phyloP scores from a whole-genome alignment of 1,140 invertebrate genomes.

The Lamellibrachia luymesi region DNA sequence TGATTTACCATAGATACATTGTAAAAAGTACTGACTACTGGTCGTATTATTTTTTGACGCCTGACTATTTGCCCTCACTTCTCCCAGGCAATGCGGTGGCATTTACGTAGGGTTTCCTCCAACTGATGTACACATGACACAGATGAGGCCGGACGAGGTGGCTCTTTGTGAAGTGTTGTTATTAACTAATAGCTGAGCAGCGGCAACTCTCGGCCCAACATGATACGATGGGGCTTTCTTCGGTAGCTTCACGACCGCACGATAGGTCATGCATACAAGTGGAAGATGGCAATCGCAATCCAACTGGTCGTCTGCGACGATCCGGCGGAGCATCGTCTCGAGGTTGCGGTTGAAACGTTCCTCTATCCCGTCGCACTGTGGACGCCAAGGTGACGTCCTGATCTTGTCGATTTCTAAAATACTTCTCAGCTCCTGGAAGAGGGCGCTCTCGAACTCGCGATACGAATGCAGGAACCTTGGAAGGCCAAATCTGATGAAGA shows the following conservation, averaged over 20 bases:
- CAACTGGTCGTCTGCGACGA: slow-evolving; percentile 19
- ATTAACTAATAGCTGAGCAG: too few species aligned
- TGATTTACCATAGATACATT: too few species aligned
- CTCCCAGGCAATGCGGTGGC: not conserved
- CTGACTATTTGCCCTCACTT: not conserved
- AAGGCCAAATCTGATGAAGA: too few species aligned
- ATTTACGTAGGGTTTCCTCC: not conserved
- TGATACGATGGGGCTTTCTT: too few species aligned
- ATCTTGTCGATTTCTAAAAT: slow-evolving; percentile 12
- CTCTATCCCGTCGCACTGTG: slow-evolving; percentile 20
- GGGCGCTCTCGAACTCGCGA: slow-evolving; percentile 10
- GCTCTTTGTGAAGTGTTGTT: too few species aligned
- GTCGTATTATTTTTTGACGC: not conserved
- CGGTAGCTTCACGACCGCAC: slow-evolving; percentile 3
- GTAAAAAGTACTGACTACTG: too few species aligned
- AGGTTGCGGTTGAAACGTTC: slow-evolving; percentile 26
- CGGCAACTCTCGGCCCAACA: too few species aligned
- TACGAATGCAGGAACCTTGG: too few species aligned
- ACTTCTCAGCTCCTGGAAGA: slow-evolving; percentile 7
- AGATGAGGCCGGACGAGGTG: not conserved
- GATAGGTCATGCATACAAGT: slow-evolving; percentile 14
- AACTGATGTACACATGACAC: not conserved
- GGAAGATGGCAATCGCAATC: slow-evolving; percentile 23
- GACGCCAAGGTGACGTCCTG: slow-evolving; percentile 18
- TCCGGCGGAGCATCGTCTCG: slow-evolving; percentile 27